Conservation (phyloP, 2,888 invertebrate species). For the Melolontha melolontha region DNA sequence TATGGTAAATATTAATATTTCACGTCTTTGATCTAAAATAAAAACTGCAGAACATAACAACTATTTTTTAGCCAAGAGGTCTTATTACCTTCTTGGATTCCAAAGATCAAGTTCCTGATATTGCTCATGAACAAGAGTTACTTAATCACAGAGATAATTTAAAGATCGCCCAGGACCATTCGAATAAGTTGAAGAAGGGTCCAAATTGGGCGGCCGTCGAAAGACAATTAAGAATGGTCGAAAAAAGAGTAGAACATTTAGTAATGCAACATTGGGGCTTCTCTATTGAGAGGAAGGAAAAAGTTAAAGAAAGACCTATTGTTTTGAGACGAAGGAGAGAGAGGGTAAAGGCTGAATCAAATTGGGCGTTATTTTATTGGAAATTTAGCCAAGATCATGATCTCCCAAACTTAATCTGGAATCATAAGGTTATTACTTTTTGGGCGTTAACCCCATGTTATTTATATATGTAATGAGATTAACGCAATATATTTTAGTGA, state of each 20-base stretch:
- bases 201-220: constrained; percentile 80
- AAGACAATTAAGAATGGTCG: constrained; percentile 80
- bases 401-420: constrained; percentile 98
- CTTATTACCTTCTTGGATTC: constrained; percentile 91
- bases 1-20: constrained; percentile 73
- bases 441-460: no score
- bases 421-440: constrained; percentile 83
- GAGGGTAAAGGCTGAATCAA: constrained; percentile 86
- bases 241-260: constrained; percentile 77
- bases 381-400: constrained; percentile 95
- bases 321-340: constrained; percentile 91
- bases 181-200: constrained; percentile 75
- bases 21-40: no score
- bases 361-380: constrained; percentile 95
- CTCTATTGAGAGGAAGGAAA: constrained; percentile 69
- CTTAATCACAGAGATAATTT: constrained; percentile 92
- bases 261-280: constrained; percentile 81
- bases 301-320: constrained; percentile 84
- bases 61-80: constrained; percentile 82
- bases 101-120: constrained; percentile 83
- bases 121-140: constrained; percentile 77
- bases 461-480: no score
- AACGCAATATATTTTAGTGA: no score
- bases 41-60: neutral
- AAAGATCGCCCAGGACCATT: constrained; percentile 89